phyloP scores from a whole-genome alignment of 92 coral and sea anemone genomes.

The Desmophyllum pertusum region DNA sequence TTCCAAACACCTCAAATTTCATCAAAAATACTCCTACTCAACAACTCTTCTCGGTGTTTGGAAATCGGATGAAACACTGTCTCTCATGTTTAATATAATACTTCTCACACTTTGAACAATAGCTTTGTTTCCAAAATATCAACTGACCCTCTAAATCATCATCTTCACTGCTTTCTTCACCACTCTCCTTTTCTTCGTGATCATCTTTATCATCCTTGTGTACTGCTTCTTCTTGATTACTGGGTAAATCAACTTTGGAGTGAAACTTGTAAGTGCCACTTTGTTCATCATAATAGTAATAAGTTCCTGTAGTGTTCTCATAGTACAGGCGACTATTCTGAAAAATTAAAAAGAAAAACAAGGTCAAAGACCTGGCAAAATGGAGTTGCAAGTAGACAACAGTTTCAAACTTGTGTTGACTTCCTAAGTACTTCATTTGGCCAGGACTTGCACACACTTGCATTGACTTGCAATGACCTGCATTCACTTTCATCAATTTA shows the following conservation, averaged over 20 bases:
- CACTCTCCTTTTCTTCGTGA: conserved; percentile 53
- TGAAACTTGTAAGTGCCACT: conserved; percentile 78
- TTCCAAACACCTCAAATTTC: too few species aligned
- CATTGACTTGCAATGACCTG: too few species aligned
- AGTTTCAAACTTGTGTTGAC: too few species aligned
- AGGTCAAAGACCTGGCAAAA: too few species aligned
- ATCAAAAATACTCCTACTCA: too few species aligned
- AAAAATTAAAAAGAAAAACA: conserved; percentile 14
- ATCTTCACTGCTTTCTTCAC: conserved; percentile 73
- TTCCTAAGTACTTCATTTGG: too few species aligned
- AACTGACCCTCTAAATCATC: conserved; percentile 51
- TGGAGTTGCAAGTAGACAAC: neutral
- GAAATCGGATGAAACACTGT: too few species aligned
- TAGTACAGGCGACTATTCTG: conserved; percentile 87
- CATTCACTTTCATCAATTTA: too few species aligned
- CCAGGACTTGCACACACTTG: too few species aligned
- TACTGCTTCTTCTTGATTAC: conserved; percentile 13
- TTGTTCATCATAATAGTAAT: conserved; percentile 82
- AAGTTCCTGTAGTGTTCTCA: conserved; percentile 84
- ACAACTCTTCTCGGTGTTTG: too few species aligned
- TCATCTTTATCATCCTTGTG: neutral
- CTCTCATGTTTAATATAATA: too few species aligned
- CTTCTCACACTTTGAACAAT: too few species aligned
- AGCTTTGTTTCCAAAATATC: neutral
- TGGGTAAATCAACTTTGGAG: conserved; percentile 74